A percentile compares a stretch with the other conserved stretches of the same genome.
Conservation (phyloP, 2,888 invertebrate species). For the Tinea trinotella region DNA sequence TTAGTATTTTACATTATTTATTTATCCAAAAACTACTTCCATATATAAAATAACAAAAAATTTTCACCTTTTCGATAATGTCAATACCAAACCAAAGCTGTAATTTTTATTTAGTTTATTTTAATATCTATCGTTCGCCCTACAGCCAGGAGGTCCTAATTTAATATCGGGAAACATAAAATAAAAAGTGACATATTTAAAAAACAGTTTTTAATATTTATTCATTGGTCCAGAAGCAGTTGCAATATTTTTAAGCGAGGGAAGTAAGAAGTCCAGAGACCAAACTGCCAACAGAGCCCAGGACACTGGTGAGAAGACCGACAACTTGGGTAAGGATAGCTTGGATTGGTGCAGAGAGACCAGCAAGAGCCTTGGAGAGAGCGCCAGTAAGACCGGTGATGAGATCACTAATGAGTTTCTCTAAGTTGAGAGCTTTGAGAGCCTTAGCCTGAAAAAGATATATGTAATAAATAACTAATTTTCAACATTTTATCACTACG, state of each 20-base stretch:
- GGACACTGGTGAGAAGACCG: not conserved
- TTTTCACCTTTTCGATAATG: too few species aligned
- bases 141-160: too few species aligned
- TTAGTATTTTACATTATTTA: too few species aligned
- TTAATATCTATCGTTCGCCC: too few species aligned
- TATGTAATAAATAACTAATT: not conserved
- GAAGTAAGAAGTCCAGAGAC: not conserved
- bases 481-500: not conserved
- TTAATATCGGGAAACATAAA: too few species aligned
- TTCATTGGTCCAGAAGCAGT: too few species aligned
- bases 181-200: too few species aligned
- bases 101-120: too few species aligned
- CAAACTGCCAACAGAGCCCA: not conserved
- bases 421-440: not conserved
- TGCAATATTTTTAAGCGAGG: constrained; percentile 6
- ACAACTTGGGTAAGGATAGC: not conserved
- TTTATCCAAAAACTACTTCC: too few species aligned
- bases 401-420: not conserved
- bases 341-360: constrained; percentile 11
- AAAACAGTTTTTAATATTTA: too few species aligned
- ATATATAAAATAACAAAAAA: too few species aligned
- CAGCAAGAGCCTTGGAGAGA: not conserved
- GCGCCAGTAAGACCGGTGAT: not conserved
- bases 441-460: constrained; percentile 5
- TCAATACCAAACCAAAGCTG: too few species aligned